Evolutionary conservation across 2,888 invertebrate genomes (phyloP).

Genomic region (Laothoe populi): DNA sequence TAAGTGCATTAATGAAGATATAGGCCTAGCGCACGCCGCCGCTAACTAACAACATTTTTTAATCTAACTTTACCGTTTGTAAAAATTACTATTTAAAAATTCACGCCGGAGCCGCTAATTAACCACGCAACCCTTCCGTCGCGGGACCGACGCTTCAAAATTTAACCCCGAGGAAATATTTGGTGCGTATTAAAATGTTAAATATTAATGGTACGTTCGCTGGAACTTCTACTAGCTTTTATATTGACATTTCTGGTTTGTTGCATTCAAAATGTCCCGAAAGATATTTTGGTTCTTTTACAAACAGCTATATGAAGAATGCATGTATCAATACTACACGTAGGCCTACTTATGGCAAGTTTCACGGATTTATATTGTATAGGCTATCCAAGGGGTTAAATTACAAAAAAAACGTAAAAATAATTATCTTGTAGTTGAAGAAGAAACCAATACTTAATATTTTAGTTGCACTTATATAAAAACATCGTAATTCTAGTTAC

Average conservation of each 20-base stretch:
- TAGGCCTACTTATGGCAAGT: slow-evolving; percentile 26
- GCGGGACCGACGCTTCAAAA: slow-evolving; percentile 77
- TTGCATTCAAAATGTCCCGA: not conserved
- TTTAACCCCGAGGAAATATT: slow-evolving; percentile 82
- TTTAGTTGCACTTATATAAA: not conserved
- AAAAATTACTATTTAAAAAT: slow-evolving; percentile 85
- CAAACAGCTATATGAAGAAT: not conserved
- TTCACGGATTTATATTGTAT: not conserved
- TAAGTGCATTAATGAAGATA: slow-evolving; percentile 54
- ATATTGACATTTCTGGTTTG: not conserved
- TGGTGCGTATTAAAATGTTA: slow-evolving; percentile 84
- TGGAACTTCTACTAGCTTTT: slow-evolving; percentile 39
- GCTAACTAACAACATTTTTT: slow-evolving; percentile 75
- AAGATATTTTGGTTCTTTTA: not conserved
- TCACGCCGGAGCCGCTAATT: slow-evolving; percentile 79
- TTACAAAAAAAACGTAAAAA: not conserved
- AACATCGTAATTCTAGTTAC: not conserved
- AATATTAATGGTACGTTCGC: slow-evolving; percentile 73
- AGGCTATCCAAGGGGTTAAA: not conserved
- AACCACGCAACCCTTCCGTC: slow-evolving; percentile 85
- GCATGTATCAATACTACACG: slow-evolving; percentile 31
- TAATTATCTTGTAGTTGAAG: not conserved
- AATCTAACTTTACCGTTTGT: slow-evolving; percentile 85
- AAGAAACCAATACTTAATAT: not conserved
- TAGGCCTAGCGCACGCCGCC: slow-evolving; percentile 76